Evolutionary conservation across 2,888 invertebrate species (phyloP).

Genomic region (Rhorus exstirpatorius): DNA sequence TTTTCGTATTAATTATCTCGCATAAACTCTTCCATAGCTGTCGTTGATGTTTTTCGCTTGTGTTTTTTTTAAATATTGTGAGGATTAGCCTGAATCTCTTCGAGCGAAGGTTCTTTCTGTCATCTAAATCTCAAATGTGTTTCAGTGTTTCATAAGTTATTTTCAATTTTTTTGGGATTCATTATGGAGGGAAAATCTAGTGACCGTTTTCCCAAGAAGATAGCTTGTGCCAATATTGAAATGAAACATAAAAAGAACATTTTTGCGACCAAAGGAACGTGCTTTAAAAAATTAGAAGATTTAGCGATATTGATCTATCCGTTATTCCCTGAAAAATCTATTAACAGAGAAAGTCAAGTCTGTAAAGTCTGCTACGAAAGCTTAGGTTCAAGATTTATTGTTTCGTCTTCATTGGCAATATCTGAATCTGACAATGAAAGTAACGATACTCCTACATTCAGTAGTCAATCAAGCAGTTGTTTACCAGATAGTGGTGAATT

Average conservation of each 20-base stretch:
- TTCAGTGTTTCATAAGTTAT: neutral
- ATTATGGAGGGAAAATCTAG: conserved; percentile 3
- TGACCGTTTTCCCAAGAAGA: conserved; percentile 1
- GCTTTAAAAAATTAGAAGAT: conserved; percentile 1
- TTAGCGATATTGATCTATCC: conserved; percentile 1
- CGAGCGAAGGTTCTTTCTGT: neutral
- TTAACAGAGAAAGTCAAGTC: conserved; percentile 3
- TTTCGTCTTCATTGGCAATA: neutral
- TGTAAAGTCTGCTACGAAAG: conserved; percentile 3
- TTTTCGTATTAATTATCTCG: neutral
- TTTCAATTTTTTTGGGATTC: neutral
- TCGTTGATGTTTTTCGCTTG: conserved; percentile 3
- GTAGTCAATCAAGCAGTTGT: conserved; percentile 2
- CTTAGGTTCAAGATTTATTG: neutral
- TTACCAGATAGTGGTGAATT: conserved; percentile 7
- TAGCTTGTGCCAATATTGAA: conserved; percentile 8
- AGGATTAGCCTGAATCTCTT: neutral
- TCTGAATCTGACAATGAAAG: conserved; percentile 3
- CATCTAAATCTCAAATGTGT: neutral
- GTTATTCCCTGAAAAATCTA: conserved; percentile 1
- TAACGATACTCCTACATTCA: neutral
- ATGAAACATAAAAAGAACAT: neutral
- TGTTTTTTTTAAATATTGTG: neutral
- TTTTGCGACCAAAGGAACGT: neutral
- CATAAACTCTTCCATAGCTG: neutral